Evolutionary conservation across 2,888 invertebrate genomes (phyloP).

Genomic region (Emmelina monodactyla): DNA sequence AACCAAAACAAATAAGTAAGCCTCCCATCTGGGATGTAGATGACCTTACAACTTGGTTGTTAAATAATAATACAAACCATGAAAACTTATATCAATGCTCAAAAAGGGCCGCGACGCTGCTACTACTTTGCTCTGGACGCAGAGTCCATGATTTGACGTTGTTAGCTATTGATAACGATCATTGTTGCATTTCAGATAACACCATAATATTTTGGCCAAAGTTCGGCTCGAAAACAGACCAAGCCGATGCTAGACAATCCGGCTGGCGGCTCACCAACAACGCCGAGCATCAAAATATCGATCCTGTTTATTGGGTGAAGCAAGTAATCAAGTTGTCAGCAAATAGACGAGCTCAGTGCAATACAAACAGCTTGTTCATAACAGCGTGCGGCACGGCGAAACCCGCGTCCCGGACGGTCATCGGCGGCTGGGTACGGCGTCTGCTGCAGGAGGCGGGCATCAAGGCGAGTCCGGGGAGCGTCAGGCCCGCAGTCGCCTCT

Average conservation of each 20-base stretch:
- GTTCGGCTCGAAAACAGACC: slow-evolving; percentile 16
- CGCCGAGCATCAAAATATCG: slow-evolving; percentile 3
- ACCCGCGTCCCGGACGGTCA: neutral
- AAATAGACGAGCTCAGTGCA: no score
- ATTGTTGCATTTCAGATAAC: slow-evolving; percentile 4
- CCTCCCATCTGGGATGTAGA: slow-evolving; percentile 16
- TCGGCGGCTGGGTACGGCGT: neutral
- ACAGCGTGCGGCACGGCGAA: neutral
- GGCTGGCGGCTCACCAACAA: slow-evolving; percentile 13
- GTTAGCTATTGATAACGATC: neutral
- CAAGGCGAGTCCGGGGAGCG: neutral
- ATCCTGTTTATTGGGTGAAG: slow-evolving; percentile 10
- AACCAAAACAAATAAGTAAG: slow-evolving; percentile 4
- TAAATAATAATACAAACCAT: slow-evolving; percentile 1
- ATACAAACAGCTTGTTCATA: neutral
- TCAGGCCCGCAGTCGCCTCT: neutral
- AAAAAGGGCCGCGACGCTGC: slow-evolving; percentile 1
- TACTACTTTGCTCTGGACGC: slow-evolving; percentile 12
- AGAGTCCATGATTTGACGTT: slow-evolving; percentile 15
- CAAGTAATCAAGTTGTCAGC: slow-evolving; percentile 3
- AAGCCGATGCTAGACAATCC: slow-evolving; percentile 12
- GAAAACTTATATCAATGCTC: slow-evolving; percentile 5
- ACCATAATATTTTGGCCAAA: slow-evolving; percentile 12
- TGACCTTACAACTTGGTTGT: slow-evolving; percentile 1
- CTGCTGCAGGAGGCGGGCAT: neutral